Evolutionary conservation across 2,888 invertebrate species (phyloP), one percentile per base, ranked within the genome.

Genomic region (Heliconius erato): DNA sequence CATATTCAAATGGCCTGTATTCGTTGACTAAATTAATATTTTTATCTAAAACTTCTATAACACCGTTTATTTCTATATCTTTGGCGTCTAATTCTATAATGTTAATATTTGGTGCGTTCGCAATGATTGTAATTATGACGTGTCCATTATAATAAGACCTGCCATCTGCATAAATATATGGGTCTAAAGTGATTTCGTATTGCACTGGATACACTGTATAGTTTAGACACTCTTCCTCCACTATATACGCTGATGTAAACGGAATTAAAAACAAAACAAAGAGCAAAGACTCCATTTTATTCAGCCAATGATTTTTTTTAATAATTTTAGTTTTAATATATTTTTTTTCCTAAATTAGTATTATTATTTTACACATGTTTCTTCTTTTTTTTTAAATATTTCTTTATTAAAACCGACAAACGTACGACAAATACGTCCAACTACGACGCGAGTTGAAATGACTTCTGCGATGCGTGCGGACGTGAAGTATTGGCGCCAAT

Each of bases 201-300:
- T 95, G 94, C 84, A 95, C 91, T 82, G 96, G 96, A 85, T 96
- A 96, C 74, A 96, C 92, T 79, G 95, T 95, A 72, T 94, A 96
- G 85, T 95, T 95, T 26, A 95, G 88, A 86, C 96, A 96, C 86
- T 95, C 95, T 87, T 95, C 95, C 74, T 93, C 92, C 59, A 92
- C 86, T 54, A 91, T 86, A 82, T 91, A 89, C 19, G 89, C 92
- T 54, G 90, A 90, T 28, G 89, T 88, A n/a, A 90, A 87, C 12
- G 89, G 88, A 81, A 90, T 86, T 23, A 89, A 84, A 26, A 92
- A 85, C 76, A 89, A 83, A 28, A 79, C 67, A 82, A 82, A 84
- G 44, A 83, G 77, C 79, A 85, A 83, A 88, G 89, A 88, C 87
- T 86, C 87, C 80, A 79, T 78, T 72, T 72, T 72, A 28, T 78